Conservation (phyloP, 2,888 invertebrate species). For the Anarsia innoxiella region DNA sequence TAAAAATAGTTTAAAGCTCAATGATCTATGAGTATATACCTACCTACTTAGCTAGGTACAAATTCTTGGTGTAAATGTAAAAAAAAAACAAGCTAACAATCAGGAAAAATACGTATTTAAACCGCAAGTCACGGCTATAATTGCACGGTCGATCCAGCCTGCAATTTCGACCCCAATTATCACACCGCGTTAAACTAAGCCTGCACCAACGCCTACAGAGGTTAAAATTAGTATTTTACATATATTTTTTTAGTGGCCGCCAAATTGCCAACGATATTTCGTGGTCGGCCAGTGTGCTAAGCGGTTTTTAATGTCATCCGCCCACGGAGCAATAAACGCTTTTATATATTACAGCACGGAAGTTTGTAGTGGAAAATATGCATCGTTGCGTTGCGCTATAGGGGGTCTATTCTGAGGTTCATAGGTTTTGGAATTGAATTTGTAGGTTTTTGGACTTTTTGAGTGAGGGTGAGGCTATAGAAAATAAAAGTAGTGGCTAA, state of each 20-base stretch:
- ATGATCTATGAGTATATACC: too few relatives aligned
- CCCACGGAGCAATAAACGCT: slow-evolving; percentile 39
- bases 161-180: slow-evolving; percentile 11
- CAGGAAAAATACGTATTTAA: too few relatives aligned
- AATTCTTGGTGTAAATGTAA: too few relatives aligned
- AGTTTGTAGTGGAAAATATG: slow-evolving; percentile 18
- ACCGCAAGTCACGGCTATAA: too few relatives aligned
- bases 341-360: slow-evolving; percentile 36
- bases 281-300: slow-evolving; percentile 38
- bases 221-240: slow-evolving; percentile 9
- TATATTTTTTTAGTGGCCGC: slow-evolving; percentile 29
- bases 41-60: too few relatives aligned
- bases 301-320: slow-evolving; percentile 64
- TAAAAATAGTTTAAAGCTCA: too few relatives aligned
- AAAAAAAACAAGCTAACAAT: too few relatives aligned
- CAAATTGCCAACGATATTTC: slow-evolving; percentile 36
- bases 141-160: too few relatives aligned
- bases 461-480: too few relatives aligned
- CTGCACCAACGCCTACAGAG: slow-evolving; percentile 8
- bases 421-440: too few relatives aligned
- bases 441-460: too few relatives aligned
- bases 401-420: neutral
- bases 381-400: neutral
- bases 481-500: too few relatives aligned
- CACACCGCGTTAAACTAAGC: slow-evolving; percentile 10